Base-by-base conservation (phyloP, 2,888 invertebrate species). In the Conistra vaccinii region DNA sequence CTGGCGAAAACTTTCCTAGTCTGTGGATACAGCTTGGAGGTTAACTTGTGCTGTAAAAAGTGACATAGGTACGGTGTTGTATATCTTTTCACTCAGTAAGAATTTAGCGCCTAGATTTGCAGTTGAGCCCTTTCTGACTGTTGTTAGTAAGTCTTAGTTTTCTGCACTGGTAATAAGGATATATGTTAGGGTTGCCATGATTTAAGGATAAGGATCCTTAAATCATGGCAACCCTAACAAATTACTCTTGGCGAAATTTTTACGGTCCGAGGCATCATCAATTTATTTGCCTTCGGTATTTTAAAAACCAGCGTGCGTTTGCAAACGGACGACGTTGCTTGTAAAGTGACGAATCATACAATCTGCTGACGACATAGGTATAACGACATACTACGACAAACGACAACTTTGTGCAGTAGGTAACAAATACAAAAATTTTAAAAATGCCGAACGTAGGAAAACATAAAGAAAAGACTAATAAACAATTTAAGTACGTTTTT, bases 401-500 rank as follows among this genome's bases (percentile, higher is more conserved):
- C 32, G 32, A 32, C 32, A 32, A 32, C 32, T 32, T 32, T 32
- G 2, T 32, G 32, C 32, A 32, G 32, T 32, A 32, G 32, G 32
- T 32, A 32, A 32, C n/a, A n/a, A n/a, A n/a, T n/a, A n/a, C n/a
- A n/a, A 20, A 32, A 7, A 26, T 2, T 10, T 14, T 1, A 39
- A 48, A 70, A 60, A 32, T 48, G 1, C 20, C 17, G 3, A 73
- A 1, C 35, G 1, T 2, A 61, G 12, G 20, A 51, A 51, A 53
- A 29, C 20, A 26, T 29, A 66, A 60, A 51, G 17, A 51, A 45
- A 60, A 57, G 29, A 2, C 14, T 9, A 66, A 58, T 65, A 68
- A 65, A 74, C 23, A 74, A 57, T 32, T 63, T n/a, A 35, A 74
- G 57, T 62, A 67, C 12, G 23, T 32, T 42, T 76, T 65, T 76